These are phyloP conservation scores for Habropoda laboriosa DNA, from an alignment of 1,140 invertebrate species.

Conservation along the genomic window DNA sequence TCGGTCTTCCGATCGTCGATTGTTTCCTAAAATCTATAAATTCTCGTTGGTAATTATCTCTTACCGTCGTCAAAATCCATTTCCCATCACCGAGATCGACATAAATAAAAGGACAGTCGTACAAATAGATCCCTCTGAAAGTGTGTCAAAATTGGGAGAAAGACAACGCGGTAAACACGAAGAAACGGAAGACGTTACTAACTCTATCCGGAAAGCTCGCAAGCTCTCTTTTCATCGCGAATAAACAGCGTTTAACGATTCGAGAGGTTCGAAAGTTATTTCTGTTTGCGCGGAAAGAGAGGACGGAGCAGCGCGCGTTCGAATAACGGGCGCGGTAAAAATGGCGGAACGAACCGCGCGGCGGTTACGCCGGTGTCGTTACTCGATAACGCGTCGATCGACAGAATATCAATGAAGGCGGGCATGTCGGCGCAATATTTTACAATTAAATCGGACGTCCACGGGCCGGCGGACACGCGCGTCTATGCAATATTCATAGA, in stretches of 20 bases:
- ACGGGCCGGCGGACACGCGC: constrained; percentile 7
- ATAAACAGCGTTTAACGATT: neutral
- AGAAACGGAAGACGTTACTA: neutral
- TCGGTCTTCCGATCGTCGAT: too few relatives aligned
- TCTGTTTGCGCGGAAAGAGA: neutral
- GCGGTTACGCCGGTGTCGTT: neutral
- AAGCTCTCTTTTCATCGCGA: too few relatives aligned
- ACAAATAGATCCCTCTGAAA: too few relatives aligned
- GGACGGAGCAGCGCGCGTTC: too few relatives aligned
- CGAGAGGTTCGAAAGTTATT: neutral
- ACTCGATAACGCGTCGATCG: constrained; percentile 18
- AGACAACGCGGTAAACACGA: too few relatives aligned
- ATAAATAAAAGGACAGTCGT: too few relatives aligned
- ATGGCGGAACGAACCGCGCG: neutral
- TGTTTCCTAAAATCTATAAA: too few relatives aligned
- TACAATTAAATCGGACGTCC: constrained; percentile 28
- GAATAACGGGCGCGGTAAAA: neutral
- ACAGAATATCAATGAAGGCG: constrained; percentile 33
- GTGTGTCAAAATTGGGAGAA: too few relatives aligned
- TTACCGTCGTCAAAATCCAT: too few relatives aligned
- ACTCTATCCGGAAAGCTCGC: too few relatives aligned
- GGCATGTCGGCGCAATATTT: constrained; percentile 32
- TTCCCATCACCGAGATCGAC: too few relatives aligned
- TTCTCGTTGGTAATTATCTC: too few relatives aligned
- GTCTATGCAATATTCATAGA: constrained; percentile 47